Evolutionary conservation across 2,888 invertebrate genomes (phyloP), one percentile per base, ranked within the genome.

Genomic region (Sarcophaga subvicina): DNA sequence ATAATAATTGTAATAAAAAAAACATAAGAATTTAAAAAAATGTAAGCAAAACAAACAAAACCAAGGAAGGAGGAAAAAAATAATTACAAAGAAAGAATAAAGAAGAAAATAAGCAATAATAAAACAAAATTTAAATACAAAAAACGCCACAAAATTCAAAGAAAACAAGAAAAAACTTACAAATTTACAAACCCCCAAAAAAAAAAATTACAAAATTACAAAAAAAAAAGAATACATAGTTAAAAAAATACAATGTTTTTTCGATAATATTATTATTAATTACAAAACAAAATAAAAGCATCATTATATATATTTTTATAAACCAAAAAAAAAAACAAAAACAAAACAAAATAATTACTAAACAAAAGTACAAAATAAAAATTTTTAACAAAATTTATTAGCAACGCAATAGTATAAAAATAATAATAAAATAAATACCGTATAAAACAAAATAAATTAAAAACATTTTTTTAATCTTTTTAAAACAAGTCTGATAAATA

Each of bases 31-130:
- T 70, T 75, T 73, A 69, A 91, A 69, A 91, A 73, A 91, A 90
- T 89, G 88, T 91, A 92, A 92, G 92, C 90, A 90, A 90, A 92
- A 90, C 91, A 90, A 92, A 92, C 91, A 92, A 92, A 92, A 92
- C 91, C 91, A 91, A 90, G 91, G 91, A 92, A 92, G 92, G 71
- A 80, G 86, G 70, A 86, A 88, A 88, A 63, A 54, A 54, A 54
- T 54, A 54, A 54, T 12, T 17, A 54, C 12, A 14, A 54, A 54
- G 17, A 14, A 4, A 54, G 4, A 54, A 54, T 4, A 4, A 54
- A 54, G 2, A 54, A 54, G 17, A 73, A 67, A 76, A 70, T 71
- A 85, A 87, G 80, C 87, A 83, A 87, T 85, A 86, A 86, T 89
- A 88, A 83, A 70, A 49, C 67, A 78, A 88, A 87, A 88, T 84